These are phyloP conservation scores for Eupithecia tripunctaria DNA, from an alignment of 2,888 invertebrate genomes.

Conservation along the genomic window DNA sequence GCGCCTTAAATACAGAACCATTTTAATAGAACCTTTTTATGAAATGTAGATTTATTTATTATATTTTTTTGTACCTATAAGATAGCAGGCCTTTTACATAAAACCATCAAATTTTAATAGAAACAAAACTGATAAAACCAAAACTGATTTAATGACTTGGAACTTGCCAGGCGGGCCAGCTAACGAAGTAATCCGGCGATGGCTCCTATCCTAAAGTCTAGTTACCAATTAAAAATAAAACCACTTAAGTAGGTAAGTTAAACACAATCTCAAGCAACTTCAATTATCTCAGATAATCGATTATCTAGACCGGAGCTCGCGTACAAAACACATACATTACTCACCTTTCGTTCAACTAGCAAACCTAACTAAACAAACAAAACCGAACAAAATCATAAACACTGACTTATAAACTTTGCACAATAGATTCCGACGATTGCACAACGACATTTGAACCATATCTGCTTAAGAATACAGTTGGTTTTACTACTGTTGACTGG, in stretches of 20 bases:
- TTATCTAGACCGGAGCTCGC: conserved; percentile 13
- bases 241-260: background rate
- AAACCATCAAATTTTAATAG: too few species aligned
- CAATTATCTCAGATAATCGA: conserved; percentile 30
- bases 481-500: conserved; percentile 34
- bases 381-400: conserved; percentile 62
- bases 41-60: too few species aligned
- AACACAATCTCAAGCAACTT: conserved; percentile 13
- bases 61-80: too few species aligned
- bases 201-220: background rate
- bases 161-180: too few species aligned
- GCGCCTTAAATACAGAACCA: too few species aligned
- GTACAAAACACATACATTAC: conserved; percentile 35
- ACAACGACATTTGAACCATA: conserved; percentile 33
- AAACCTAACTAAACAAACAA: conserved; percentile 51
- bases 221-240: conserved; percentile 3
- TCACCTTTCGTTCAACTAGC: conserved; percentile 32
- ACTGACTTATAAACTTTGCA: conserved; percentile 58
- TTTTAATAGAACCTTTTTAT: too few species aligned
- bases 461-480: conserved; percentile 30
- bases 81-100: too few species aligned
- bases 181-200: too few species aligned
- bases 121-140: too few species aligned
- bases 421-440: conserved; percentile 29
- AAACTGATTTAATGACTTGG: too few species aligned